A percentile compares a stretch with the other conserved stretches of the same genome.
Evolutionary conservation across 2,113 vertebrate genomes (phyloP).

Genomic region (Lamprotornis superbus): DNA sequence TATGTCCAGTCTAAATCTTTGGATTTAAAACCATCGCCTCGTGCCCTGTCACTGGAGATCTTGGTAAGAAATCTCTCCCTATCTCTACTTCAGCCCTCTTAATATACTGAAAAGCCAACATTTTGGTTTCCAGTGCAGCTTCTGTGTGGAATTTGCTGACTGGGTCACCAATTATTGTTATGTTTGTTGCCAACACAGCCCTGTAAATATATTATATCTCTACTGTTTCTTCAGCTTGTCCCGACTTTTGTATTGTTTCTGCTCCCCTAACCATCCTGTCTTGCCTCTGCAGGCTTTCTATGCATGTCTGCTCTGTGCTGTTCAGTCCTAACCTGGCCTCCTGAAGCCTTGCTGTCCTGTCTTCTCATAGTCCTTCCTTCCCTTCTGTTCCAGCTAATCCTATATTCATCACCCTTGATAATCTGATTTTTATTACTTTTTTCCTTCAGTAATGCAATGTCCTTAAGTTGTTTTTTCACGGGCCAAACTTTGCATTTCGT

Average conservation of each 20-base stretch:
- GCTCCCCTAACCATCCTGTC: background rate
- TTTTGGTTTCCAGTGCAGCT: background rate
- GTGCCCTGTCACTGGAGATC: background rate
- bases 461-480: background rate
- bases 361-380: background rate
- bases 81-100: background rate
- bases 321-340: background rate
- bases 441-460: background rate
- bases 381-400: background rate
- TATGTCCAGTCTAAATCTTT: background rate
- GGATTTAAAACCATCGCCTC: background rate
- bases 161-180: background rate
- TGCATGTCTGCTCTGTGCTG: background rate
- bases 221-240: background rate
- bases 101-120: background rate
- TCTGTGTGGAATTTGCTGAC: background rate
- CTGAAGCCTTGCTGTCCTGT: background rate
- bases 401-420: background rate
- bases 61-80: background rate
- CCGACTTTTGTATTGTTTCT: background rate
- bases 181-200: background rate
- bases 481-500: background rate
- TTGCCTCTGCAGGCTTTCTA: background rate
- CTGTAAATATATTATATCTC: background rate
- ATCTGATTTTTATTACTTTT: background rate